Percentiles rank a stretch among this genome's conserved stretches.
Conservation (phyloP, 2,797 vertebrate species). For the Carapus acus region DNA sequence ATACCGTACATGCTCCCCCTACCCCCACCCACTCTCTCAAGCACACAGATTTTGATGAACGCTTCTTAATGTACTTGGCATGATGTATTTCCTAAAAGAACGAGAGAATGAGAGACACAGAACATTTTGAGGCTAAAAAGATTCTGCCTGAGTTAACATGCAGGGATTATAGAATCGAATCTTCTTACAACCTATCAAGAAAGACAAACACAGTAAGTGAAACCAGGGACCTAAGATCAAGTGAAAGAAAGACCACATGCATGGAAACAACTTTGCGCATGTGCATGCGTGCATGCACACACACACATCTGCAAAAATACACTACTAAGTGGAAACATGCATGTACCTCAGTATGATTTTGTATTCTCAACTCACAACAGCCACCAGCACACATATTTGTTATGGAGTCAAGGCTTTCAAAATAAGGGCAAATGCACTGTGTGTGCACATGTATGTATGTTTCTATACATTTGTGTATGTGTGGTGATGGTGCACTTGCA, state of each 20-base stretch:
- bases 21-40: constrained; percentile 19
- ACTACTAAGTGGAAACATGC: constrained; percentile 64
- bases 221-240: not conserved
- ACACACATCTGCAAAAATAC: constrained; percentile 58
- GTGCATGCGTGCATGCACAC: constrained; percentile 25
- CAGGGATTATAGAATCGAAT: not conserved
- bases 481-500: constrained; percentile 58
- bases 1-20: constrained; percentile 46
- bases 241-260: constrained; percentile 51
- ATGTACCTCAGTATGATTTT: constrained; percentile 43
- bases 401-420: constrained; percentile 77
- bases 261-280: constrained; percentile 12
- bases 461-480: constrained; percentile 20
- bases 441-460: constrained; percentile 41
- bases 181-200: too few relatives aligned
- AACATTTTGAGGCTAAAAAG: not conserved
- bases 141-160: not conserved
- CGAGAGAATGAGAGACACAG: constrained; percentile 2
- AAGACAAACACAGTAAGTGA: not conserved
- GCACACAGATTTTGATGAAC: constrained; percentile 71
- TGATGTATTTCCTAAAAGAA: constrained; percentile 66
- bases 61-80: constrained; percentile 88
- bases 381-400: constrained; percentile 48
- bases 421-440: constrained; percentile 85
- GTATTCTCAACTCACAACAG: constrained; percentile 50